Percentiles rank a stretch among this genome's conserved stretches.
Conservation (phyloP, 1,140 invertebrate genomes). For the Philotrypesis tridentata region DNA sequence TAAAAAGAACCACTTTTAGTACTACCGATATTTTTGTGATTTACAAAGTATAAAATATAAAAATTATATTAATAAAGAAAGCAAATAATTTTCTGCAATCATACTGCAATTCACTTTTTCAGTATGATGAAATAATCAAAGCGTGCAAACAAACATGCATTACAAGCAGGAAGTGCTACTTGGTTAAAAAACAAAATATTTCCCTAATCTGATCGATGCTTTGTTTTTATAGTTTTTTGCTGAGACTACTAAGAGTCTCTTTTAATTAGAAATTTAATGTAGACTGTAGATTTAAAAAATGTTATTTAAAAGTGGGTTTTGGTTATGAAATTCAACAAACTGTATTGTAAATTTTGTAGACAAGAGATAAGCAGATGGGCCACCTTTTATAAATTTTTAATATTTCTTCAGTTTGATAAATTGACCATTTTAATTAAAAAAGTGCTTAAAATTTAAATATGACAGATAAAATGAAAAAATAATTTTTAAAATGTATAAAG, state of each 20-base stretch:
- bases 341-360: background rate
- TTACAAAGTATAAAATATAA: background rate
- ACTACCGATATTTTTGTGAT: background rate
- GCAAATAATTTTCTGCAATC: background rate
- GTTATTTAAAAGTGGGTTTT: background rate
- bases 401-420: background rate
- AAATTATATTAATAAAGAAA: background rate
- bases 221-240: slow-evolving; percentile 39
- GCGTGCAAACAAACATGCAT: slow-evolving; percentile 46
- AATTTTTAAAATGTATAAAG: slow-evolving; percentile 1
- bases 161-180: slow-evolving; percentile 30
- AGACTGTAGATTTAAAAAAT: background rate
- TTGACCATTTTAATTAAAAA: background rate
- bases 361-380: slow-evolving; percentile 38
- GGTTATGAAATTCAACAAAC: background rate
- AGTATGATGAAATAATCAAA: slow-evolving; percentile 33
- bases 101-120: background rate
- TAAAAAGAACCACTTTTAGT: background rate
- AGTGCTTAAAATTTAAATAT: background rate
- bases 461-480: slow-evolving; percentile 16
- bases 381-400: slow-evolving; percentile 35
- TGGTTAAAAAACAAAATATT: slow-evolving; percentile 29
- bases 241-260: background rate
- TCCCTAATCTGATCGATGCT: slow-evolving; percentile 51
- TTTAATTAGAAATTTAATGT: background rate